A percentile compares a stretch with the other conserved stretches of the same genome.
Evolutionary conservation across 2,888 invertebrate species (phyloP).

Genomic region (Norana najaformis): DNA sequence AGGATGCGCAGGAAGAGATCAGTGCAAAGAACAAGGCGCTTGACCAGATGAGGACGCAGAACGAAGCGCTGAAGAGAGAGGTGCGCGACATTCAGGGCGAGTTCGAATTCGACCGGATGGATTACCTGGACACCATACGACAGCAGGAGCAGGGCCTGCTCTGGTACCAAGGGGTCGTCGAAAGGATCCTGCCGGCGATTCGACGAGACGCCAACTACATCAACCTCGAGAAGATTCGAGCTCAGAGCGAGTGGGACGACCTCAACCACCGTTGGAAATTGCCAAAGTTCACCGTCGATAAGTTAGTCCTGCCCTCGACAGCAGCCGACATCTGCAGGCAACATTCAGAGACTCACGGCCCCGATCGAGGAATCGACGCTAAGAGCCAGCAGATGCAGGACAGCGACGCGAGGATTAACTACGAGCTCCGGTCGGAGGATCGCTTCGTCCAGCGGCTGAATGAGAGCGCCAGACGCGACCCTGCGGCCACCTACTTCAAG

Average conservation of each 20-base stretch:
- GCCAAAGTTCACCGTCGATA: conserved; percentile 71
- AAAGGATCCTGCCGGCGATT: conserved; percentile 67
- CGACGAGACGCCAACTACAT: conserved; percentile 77
- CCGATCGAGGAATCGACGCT: not conserved
- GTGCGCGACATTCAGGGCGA: conserved; percentile 78
- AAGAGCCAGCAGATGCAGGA: not conserved
- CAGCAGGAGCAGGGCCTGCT: conserved; percentile 74
- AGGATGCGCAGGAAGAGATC: conserved; percentile 76
- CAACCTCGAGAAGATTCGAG: conserved; percentile 73
- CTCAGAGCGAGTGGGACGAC: conserved; percentile 73
- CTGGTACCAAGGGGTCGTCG: conserved; percentile 49
- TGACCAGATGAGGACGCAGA: conserved; percentile 71
- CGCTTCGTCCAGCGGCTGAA: conserved; percentile 64
- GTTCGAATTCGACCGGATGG: conserved; percentile 79
- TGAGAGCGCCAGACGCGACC: conserved; percentile 67
- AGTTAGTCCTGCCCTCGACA: conserved; percentile 71
- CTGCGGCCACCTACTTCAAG: conserved; percentile 76
- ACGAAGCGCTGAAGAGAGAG: conserved; percentile 73
- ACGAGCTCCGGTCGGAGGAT: conserved; percentile 52
- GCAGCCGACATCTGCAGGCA: conserved; percentile 2
- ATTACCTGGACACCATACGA: conserved; percentile 80
- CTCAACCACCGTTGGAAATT: conserved; percentile 74
- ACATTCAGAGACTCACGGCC: not conserved
- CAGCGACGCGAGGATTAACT: conserved; percentile 34
- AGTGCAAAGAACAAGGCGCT: conserved; percentile 73